A percentile compares a stretch with the other conserved stretches of the same genome.
These are phyloP conservation scores for Trogon melanurus DNA, from an alignment of 2,113 vertebrate genomes.

Conservation along the genomic window DNA sequence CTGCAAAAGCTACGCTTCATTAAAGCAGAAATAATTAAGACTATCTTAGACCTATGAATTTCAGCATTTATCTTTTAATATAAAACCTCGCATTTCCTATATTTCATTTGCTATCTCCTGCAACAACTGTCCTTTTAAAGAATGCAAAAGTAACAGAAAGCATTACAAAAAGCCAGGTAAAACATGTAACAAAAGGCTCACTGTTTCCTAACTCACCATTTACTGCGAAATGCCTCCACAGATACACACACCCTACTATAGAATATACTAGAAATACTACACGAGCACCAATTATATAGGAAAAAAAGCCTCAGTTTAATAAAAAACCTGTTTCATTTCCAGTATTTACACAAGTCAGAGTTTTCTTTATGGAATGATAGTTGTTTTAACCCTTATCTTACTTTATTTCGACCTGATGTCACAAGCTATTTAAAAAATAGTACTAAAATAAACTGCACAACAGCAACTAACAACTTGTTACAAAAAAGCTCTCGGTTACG, in stretches of 20 bases:
- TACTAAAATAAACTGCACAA: background rate
- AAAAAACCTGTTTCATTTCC: background rate
- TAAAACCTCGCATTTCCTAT: background rate
- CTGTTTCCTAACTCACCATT: background rate
- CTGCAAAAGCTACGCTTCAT: background rate
- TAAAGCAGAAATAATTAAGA: background rate
- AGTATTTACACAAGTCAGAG: background rate
- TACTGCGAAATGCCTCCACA: background rate
- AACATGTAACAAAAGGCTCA: background rate
- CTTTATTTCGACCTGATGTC: background rate
- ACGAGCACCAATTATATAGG: background rate
- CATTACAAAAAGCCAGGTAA: background rate
- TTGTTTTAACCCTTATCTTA: background rate
- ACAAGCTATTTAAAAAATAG: background rate
- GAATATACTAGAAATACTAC: background rate
- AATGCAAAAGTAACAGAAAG: background rate
- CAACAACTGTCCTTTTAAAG: background rate
- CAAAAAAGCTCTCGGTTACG: background rate
- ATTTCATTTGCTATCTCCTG: background rate
- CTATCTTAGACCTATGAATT: background rate
- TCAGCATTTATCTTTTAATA: background rate
- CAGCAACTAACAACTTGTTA: background rate
- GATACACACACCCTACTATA: background rate
- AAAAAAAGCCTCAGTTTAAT: background rate
- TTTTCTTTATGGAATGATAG: background rate